Base-by-base conservation (phyloP, 2,797 vertebrate genomes). In the Scyliorhinus canicula region DNA sequence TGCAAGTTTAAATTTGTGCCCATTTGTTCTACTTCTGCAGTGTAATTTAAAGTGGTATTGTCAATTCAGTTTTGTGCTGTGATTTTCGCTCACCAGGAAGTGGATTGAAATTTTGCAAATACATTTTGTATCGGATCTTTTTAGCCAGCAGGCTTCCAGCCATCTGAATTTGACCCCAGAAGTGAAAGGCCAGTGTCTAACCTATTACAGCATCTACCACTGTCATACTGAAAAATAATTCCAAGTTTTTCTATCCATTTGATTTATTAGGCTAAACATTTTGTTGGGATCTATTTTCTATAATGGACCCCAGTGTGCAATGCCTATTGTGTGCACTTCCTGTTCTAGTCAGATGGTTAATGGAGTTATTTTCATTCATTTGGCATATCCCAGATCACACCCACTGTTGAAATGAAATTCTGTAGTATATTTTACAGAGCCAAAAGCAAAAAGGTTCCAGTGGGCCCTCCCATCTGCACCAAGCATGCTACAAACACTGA, bases 401-500 rank as follows among this genome's bases (percentile, higher is more conserved):
- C 52, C 40, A 47, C 44, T 52, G 19, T 74, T 50, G 91, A 52
- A 74, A 71, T 94, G 52, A 94, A 47, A 21, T 35, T 3, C 28
- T 55, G 47, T 26, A 52, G 93, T 94, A 74, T 74, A 74, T 94
- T 94, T 94, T 35, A 94, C 65, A 74, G 65, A 74, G 65, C 47
- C 71, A 40, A 74, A 74, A 74, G 47, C 50, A 93, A 50, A 93
- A 67, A 2, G 60, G 28, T 4, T 52, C 93, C 16, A 28, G 26
- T 47, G n/a, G 67, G 0, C 67, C 50, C 47, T 69, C 31, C 47
- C 31, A n/a, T 52, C 93, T 52, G 24, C 47, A 52, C 65, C 93
- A 94, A 67, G 55, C 71, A 67, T 94, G 93, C 14, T 94, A 26
- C 65, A 69, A 94, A 94, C 93, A 94, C 47, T 94, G 93, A 94